phyloP scores from a whole-genome alignment of 2,888 invertebrate species.

The Fabriciana adippe region DNA sequence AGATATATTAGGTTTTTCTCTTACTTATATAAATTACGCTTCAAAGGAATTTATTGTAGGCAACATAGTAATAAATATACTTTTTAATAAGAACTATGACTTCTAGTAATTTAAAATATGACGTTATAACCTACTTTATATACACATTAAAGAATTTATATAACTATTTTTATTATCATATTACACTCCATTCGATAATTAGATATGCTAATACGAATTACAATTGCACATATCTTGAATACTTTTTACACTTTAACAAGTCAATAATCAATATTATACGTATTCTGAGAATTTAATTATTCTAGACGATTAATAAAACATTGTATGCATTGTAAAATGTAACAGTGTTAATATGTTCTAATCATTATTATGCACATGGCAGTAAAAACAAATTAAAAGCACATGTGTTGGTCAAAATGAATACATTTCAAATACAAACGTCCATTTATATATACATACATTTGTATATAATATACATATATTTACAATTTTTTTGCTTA shows the following conservation, averaged over 20 bases:
- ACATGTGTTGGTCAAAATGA: no score
- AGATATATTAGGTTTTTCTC: no score
- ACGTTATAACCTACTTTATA: neutral
- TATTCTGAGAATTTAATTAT: slow-evolving; percentile 9
- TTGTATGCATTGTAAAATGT: neutral
- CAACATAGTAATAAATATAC: no score
- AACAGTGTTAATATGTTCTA: neutral
- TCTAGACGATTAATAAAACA: neutral
- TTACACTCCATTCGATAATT: slow-evolving; percentile 7
- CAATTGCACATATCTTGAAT: slow-evolving; percentile 7
- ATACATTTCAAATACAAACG: no score
- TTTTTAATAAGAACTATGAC: neutral
- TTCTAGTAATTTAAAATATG: neutral
- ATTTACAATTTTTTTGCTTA: no score
- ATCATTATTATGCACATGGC: neutral
- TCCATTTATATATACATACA: no score
- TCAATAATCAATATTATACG: neutral
- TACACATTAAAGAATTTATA: neutral
- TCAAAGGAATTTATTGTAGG: no score
- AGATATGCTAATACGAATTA: slow-evolving; percentile 3
- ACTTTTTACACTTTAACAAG: neutral
- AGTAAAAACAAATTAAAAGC: no score
- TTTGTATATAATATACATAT: no score
- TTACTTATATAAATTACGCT: no score
- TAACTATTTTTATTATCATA: neutral